Conservation (phyloP, 2,888 invertebrate genomes). For the Rhabditoides inermis region DNA sequence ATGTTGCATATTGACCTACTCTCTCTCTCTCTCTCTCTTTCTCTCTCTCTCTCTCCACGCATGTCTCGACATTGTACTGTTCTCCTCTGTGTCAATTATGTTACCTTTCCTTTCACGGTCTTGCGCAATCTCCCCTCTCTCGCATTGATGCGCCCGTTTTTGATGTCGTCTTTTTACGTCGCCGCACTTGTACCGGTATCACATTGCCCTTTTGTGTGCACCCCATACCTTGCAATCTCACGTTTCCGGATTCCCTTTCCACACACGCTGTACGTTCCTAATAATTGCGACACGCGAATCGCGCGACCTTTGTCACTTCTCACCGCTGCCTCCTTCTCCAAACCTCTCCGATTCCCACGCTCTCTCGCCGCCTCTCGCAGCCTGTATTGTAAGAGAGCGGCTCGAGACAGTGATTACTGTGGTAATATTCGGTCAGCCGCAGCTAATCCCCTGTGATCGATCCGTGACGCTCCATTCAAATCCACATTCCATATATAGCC, state of each 20-base stretch:
- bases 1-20: conserved; percentile 4
- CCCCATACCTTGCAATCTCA: not conserved
- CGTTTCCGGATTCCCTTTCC: not conserved
- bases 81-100: not conserved
- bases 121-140: not conserved
- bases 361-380: too few species aligned
- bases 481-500: too few species aligned
- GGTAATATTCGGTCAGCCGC: too few species aligned
- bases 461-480: too few species aligned
- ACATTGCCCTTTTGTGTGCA: not conserved
- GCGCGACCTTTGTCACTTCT: too few species aligned
- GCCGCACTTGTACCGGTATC: too few species aligned
- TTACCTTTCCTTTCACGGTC: not conserved
- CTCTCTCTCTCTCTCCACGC: conserved; percentile 2
- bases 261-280: not conserved
- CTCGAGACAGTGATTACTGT: too few species aligned
- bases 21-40: not conserved
- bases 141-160: too few species aligned
- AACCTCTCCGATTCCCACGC: conserved; percentile 8
- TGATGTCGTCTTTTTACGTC: too few species aligned
- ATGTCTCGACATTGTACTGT: not conserved
- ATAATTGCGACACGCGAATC: not conserved
- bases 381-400: too few species aligned
- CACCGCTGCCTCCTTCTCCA: too few species aligned
- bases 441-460: too few species aligned